phyloP scores from a whole-genome alignment of 1,140 invertebrate genomes.

The Drosophila lacteicornis region DNA sequence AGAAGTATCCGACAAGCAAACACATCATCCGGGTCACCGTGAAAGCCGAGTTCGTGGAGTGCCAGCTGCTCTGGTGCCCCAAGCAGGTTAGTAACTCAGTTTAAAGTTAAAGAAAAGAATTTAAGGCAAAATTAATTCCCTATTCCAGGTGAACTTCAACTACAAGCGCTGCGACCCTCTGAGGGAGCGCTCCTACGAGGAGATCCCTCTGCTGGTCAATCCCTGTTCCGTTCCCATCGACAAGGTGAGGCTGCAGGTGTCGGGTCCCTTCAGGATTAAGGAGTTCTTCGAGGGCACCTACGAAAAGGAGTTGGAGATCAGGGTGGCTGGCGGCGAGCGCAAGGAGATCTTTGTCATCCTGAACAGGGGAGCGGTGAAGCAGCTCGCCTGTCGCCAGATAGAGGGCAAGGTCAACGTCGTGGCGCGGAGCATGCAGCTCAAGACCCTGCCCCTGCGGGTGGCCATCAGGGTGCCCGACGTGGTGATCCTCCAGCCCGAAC shows the following conservation, averaged over 20 bases:
- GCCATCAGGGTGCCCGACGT: constrained; percentile 53
- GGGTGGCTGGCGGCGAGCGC: constrained; percentile 22
- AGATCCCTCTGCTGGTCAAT: constrained; percentile 43
- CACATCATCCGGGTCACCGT: constrained; percentile 42
- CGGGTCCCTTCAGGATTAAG: constrained; percentile 71
- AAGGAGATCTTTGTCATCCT: constrained; percentile 68
- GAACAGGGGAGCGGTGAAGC: constrained; percentile 39
- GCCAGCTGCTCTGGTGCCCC: constrained; percentile 57
- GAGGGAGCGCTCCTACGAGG: constrained; percentile 48
- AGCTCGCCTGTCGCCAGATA: constrained; percentile 40
- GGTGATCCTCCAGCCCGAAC: constrained; percentile 50
- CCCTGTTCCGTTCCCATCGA: constrained; percentile 10
- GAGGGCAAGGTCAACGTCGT: constrained; percentile 61
- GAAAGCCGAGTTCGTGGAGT: constrained; percentile 49
- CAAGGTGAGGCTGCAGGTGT: constrained; percentile 39
- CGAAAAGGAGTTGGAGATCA: constrained; percentile 37
- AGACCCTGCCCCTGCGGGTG: constrained; percentile 31
- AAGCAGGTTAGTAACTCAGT: constrained; percentile 3
- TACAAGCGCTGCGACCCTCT: constrained; percentile 58
- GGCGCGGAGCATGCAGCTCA: constrained; percentile 33
- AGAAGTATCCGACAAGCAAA: constrained; percentile 59
- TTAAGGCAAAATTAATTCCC: too few species aligned
- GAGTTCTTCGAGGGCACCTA: constrained; percentile 61
- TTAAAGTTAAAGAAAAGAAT: not conserved
- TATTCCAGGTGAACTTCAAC: constrained; percentile 39